Base-by-base conservation (phyloP, 2,113 vertebrate genomes). In the Hystrix cristata region DNA sequence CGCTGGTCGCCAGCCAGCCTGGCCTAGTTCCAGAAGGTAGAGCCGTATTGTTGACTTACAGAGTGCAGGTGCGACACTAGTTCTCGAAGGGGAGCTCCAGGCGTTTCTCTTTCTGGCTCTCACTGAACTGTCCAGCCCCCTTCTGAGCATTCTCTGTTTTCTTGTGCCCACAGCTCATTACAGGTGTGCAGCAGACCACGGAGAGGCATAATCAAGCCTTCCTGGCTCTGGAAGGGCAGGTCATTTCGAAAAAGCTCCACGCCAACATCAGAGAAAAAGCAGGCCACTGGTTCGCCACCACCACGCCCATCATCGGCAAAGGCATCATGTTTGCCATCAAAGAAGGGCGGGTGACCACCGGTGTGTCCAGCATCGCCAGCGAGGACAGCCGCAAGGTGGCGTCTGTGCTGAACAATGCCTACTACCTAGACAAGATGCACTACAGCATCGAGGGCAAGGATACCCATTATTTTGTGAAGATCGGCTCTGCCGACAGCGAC, bases 191-290 rank as follows among this genome's bases (percentile, higher is more conserved):
- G 97, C 99, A 99, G 98, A 99, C 99, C 0, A 99, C 99, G 0
- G 99, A 99, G 98, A 99, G 99, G 87, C 99, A 99, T 98, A 99
- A 99, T 97, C 99, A 99, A 98, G 99, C 99, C 65, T 99, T 99
- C 98, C 99, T 99, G 99, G 99, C 99, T 29, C 99, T 99, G 38
- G 99, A 99, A 97, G 99, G 99, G 43, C 99, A 99, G 90, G 99
- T 99, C 83, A 99, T 99, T 84, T 98, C 99, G 87, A 99, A 99
- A 97, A 99, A 99, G 82, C 98, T 99, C 53, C 99, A 99, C 7
- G 98, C 98, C 97, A 98, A 72, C 92, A 98, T 99, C 84, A 99
- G 99, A 88, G 99, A 99, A 94, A 99, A 99, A 98, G 99, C 99
- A 0, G 99, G 99, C 60, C 99, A 99, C 99, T 99, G 99, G 99